Evolutionary conservation across 2,113 vertebrate genomes (phyloP), one percentile per base, ranked within the genome.

Genomic region (Mohoua ochrocephala): DNA sequence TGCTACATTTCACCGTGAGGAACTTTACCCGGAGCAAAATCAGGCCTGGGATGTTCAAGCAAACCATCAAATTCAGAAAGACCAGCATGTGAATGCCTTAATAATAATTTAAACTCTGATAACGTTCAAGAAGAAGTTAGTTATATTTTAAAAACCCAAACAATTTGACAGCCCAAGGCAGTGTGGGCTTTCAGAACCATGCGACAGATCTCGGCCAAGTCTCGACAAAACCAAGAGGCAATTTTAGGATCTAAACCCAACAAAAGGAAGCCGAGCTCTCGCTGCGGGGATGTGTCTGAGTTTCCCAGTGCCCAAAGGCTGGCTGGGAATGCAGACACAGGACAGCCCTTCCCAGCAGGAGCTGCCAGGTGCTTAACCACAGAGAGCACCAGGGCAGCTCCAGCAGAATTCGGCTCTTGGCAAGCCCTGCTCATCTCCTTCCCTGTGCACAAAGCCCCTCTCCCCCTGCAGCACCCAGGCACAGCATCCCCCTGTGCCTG

Each of bases 101-200:
- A 23, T 31, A 45, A 54, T 9, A 41, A 23, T 76, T 61, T 35
- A 54, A 54, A 47, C 24, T 83, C 79, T 54, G 54, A 31, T 26
- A 30, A 75, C 0, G 0, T 23, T 41, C 47, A 61, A 54, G n/a
- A 41, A 64, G 9, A 75, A 74, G 69, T 42, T 8, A 47, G 21
- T 73, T 42, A 4, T 15, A 31, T 87, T n/a, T 1, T 4, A 65
- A 81, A 69, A 61, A 31, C 12, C 26, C 1, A n/a, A 57, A 15
- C 4, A 28, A 15, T 54, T 23, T 35, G 35, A 61, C 42, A 90
- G 16, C 19, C 13, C 9, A 82, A 53, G 45, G 24, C 15, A 52
- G 24, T 4, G 21, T 2, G 2, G 2, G 30, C 18, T 60, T 45
- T 73, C 33, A 74, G 73, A 73, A 10, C 57, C 37, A 26, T 0